Base-by-base conservation (phyloP, 1,140 invertebrate genomes). In the Centruroides vittatus region DNA sequence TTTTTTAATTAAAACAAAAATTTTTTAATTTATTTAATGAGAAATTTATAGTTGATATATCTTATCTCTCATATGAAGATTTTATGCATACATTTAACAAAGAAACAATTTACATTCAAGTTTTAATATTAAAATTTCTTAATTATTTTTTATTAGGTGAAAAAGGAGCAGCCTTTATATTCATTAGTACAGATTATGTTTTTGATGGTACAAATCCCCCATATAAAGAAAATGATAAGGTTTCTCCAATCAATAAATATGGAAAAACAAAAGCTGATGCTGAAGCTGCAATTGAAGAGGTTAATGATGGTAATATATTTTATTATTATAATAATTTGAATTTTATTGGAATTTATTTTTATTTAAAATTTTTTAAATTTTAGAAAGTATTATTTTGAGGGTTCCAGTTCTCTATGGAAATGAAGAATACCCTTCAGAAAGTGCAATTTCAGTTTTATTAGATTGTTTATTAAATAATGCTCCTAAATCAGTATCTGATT, bases 141-240 rank as follows among this genome's bases (percentile, higher is more conserved):
- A 11, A 12, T 46, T 52, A n/a, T 59, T 62, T 60, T 66, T 12
- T 53, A 61, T 49, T 65, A 78, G 76, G 57, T 55, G 60, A 68
- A 49, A 47, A 71, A 46, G 68, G 69, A 41, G 72, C 72, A 11
- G 74, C 73, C 55, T 67, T 81, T 0, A 62, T 81, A 9, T 80
- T 78, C 66, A 79, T 81, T 7, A 81, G 80, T 67, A 80, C 79
- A 59, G 80, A 81, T 66, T 81, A 81, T 71, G 79, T 81, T 5
- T 81, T 81, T 74, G 77, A 81, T 74, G 80, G 80, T 5, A 74
- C 70, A 23, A 70, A 68, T 58, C 74, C 79, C 48, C 79, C 80
- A 3, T 81, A 79, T 67, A 71, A 68, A 59, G 71, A 71, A 50
- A 68, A 68, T 51, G 75, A 72, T 57, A 56, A 59, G 48, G 71